A percentile compares a stretch with the other conserved stretches of the same genome.
These are phyloP conservation scores for Drosophila nr. medialis DNA, from an alignment of 2,888 invertebrate species.

Conservation along the genomic window DNA sequence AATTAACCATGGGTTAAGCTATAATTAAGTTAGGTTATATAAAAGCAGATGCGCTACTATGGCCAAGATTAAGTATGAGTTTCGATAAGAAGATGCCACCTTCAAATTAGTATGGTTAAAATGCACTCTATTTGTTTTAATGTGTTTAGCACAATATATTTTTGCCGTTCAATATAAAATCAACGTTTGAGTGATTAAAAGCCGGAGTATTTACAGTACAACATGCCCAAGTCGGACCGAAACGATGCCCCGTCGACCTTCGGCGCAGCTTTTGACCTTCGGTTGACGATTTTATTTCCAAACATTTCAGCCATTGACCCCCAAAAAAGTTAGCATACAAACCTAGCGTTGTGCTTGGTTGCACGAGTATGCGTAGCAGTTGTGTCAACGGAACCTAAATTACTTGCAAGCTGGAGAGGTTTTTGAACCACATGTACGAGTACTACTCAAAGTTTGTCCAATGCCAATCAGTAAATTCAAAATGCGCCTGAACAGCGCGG, in stretches of 20 bases:
- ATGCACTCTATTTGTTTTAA: conserved; percentile 11
- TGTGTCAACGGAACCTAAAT: conserved; percentile 76
- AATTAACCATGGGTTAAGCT: not conserved
- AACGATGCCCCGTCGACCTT: conserved; percentile 41
- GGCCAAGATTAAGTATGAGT: not conserved
- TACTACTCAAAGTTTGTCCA: conserved; percentile 29
- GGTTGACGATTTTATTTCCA: conserved; percentile 37
- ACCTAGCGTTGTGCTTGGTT: conserved; percentile 22
- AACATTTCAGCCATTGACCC: conserved; percentile 74
- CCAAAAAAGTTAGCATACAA: conserved; percentile 34
- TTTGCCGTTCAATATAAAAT: not conserved
- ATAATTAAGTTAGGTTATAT: too few relatives aligned
- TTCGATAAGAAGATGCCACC: not conserved
- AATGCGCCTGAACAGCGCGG: conserved; percentile 32
- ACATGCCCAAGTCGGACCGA: not conserved
- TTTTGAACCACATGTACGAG: conserved; percentile 65
- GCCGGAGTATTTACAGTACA: not conserved
- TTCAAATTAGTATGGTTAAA: conserved; percentile 23
- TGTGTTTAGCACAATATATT: conserved; percentile 21
- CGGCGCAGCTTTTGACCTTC: conserved; percentile 61
- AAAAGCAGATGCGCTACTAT: too few relatives aligned
- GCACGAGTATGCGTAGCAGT: conserved; percentile 32
- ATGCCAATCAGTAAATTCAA: conserved; percentile 39
- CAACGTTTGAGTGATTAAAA: conserved; percentile 21
- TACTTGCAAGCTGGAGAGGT: conserved; percentile 64